phyloP scores from a whole-genome alignment of 2,797 vertebrate genomes.

The Mormyrops attenuatus region DNA sequence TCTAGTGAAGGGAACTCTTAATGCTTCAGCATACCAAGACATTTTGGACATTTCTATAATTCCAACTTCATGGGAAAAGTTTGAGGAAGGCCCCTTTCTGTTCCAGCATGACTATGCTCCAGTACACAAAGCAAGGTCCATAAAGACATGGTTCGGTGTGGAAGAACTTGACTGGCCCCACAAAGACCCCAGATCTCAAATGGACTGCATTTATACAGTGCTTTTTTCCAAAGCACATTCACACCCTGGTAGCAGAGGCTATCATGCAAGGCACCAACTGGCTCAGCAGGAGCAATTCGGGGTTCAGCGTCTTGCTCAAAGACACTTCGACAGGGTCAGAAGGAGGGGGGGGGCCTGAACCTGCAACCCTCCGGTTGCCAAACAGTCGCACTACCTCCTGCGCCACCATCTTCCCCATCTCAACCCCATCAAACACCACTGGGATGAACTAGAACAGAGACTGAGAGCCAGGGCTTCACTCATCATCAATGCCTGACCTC shows the following conservation, averaged over 20 bases:
- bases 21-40: neutral
- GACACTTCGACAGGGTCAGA: too few species aligned
- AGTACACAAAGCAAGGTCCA: neutral
- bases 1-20: neutral
- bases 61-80: neutral
- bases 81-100: neutral
- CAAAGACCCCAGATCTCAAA: neutral
- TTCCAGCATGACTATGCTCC: neutral
- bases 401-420: neutral
- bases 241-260: too few species aligned
- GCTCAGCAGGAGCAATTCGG: too few species aligned
- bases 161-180: neutral
- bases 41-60: neutral
- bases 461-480: neutral
- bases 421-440: neutral
- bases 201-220: too few species aligned
- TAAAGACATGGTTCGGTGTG: neutral
- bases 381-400: too few species aligned
- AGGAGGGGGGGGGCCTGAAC: too few species aligned
- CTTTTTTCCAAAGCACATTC: too few species aligned
- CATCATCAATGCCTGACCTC: neutral
- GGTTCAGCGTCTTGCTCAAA: too few species aligned
- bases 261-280: too few species aligned
- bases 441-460: neutral
- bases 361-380: too few species aligned